Percentiles rank a stretch among this genome's conserved stretches.
Evolutionary conservation across 1,140 invertebrate species (phyloP).

Genomic region (Drosophila lacteicornis): DNA sequence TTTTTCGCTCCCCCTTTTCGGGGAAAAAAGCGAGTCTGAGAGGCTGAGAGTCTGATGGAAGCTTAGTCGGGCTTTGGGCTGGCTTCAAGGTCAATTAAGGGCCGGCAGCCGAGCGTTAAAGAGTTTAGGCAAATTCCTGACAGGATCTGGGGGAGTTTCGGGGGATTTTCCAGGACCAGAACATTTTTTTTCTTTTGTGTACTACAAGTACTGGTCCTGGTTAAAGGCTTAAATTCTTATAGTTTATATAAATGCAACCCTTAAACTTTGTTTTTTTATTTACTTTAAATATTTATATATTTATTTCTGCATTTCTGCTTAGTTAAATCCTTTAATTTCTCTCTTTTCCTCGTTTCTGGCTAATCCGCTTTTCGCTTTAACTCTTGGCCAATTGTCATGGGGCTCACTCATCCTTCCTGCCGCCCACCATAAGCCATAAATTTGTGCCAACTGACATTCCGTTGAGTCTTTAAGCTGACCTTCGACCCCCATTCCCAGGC

Average conservation of each 20-base stretch:
- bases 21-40: too few species aligned
- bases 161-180: background rate
- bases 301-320: background rate
- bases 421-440: conserved; percentile 36
- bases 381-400: conserved; percentile 33
- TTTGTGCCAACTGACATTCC: conserved; percentile 34
- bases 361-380: conserved; percentile 22
- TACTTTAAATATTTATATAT: background rate
- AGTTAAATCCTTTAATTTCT: background rate
- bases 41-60: background rate
- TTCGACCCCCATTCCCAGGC: conserved; percentile 21
- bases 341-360: background rate
- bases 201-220: background rate
- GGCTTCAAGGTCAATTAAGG: conserved; percentile 38
- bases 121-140: conserved; percentile 31
- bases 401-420: background rate
- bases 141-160: conserved; percentile 9
- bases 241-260: background rate
- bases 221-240: too few species aligned
- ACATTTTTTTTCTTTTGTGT: background rate
- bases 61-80: conserved; percentile 27
- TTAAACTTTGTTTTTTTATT: background rate
- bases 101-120: conserved; percentile 17
- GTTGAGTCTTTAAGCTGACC: conserved; percentile 48
- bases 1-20: conserved; percentile 34